A percentile compares a stretch with the other conserved stretches of the same genome.
These are phyloP conservation scores for Delphinus delphis DNA, from an alignment of 2,113 vertebrate species.

Conservation along the genomic window DNA sequence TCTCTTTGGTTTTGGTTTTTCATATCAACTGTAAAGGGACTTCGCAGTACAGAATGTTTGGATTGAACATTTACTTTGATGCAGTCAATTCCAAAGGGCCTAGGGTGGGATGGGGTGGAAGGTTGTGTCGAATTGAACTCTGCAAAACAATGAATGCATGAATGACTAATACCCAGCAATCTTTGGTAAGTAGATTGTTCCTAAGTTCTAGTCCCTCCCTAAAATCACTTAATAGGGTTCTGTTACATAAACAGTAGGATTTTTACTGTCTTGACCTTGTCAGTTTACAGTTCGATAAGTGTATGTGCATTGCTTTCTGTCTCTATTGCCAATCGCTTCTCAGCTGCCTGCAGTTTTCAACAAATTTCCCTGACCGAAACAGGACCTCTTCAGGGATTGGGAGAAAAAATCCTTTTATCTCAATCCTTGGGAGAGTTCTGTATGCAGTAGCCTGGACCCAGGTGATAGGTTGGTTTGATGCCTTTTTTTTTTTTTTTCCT, in stretches of 20 bases:
- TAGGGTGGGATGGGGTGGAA: neutral
- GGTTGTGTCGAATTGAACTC: neutral
- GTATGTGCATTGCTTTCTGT: neutral
- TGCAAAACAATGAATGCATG: neutral
- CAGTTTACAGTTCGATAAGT: neutral
- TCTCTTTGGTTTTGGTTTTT: constrained; percentile 20
- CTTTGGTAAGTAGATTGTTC: neutral
- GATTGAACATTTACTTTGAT: neutral
- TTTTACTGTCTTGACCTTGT: neutral
- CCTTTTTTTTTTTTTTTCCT: constrained; percentile 40
- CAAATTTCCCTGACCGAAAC: neutral
- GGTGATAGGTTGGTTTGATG: neutral
- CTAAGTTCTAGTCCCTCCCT: neutral
- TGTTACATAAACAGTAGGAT: neutral
- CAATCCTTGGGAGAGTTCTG: neutral
- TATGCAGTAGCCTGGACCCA: neutral
- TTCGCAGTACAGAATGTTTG: neutral
- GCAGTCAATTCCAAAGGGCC: neutral
- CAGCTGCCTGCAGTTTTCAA: neutral
- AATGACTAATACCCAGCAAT: neutral
- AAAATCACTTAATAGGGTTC: neutral
- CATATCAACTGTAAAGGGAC: neutral
- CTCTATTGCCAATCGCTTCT: constrained; percentile 26
- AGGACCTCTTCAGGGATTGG: neutral
- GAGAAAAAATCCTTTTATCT: neutral